Evolutionary conservation across 1,140 invertebrate genomes (phyloP).

Genomic region (Propsilocerus akamusi): DNA sequence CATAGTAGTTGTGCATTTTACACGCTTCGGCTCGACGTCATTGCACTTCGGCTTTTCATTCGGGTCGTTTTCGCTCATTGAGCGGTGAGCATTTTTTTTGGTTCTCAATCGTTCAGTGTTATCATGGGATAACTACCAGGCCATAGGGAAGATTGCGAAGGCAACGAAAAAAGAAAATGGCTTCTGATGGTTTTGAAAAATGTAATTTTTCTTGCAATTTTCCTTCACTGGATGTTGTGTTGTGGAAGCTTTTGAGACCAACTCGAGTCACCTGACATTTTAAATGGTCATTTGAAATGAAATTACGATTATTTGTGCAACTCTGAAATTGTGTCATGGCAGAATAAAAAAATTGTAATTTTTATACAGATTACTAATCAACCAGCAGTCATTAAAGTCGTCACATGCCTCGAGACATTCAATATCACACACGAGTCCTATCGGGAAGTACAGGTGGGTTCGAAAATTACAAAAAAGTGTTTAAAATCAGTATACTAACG

Average conservation of each 20-base stretch:
- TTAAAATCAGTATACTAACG: background rate
- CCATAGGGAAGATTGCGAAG: background rate
- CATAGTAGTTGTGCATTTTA: background rate
- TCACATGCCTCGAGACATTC: constrained; percentile 1
- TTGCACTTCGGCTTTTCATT: background rate
- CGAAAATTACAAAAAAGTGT: background rate
- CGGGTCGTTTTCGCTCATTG: background rate
- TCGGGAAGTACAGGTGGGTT: background rate
- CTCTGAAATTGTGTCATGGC: background rate
- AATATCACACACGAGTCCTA: background rate
- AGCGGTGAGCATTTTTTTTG: background rate
- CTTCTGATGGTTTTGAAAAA: background rate
- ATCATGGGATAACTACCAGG: background rate
- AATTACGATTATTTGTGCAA: background rate
- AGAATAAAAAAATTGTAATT: background rate
- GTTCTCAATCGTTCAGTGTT: background rate
- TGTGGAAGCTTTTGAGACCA: background rate
- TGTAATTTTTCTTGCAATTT: background rate
- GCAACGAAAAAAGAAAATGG: background rate
- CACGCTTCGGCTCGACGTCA: background rate
- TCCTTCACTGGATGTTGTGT: background rate
- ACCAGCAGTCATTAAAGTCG: background rate
- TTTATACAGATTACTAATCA: background rate
- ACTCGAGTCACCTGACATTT: background rate
- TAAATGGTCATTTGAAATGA: background rate